Base-by-base conservation (phyloP, 2,113 vertebrate species). In the Callipepla squamata region DNA sequence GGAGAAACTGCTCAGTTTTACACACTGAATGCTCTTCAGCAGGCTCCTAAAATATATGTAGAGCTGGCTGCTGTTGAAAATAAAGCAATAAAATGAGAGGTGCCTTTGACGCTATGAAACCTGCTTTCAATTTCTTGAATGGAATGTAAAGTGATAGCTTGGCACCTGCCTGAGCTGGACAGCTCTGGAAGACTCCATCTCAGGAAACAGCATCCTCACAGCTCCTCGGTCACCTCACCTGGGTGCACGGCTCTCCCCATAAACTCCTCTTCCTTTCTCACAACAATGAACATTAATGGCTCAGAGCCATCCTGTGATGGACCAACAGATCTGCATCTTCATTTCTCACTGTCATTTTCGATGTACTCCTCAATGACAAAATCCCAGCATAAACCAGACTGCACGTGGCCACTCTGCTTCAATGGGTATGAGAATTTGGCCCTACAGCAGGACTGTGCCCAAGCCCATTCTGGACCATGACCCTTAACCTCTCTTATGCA, bases 391-490 rank as follows among this genome's bases (percentile, higher is more conserved):
- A 61, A 85, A 32, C 32, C 26, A 51, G n/a, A 36, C 13, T 50
- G 45, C 45, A 62, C 0, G 0, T 72, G 69, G 80, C 11, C 75
- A 77, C 36, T 7, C 16, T 67, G 65, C 63, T 61, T 11, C 36
- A 45, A 28, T 11, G 21, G 8, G 59, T 51, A 25, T 21, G 18
- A 40, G 65, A 45, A 6, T 34, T 5, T 23, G 53, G 26, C 40
- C 48, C 55, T 70, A 18, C 15, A 69, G 26, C 26, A 80, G 36
- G 30, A 25, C 22, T 70, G 30, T 44, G 59, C 2, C 50, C 47
- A 67, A 87, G 65, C 16, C 7, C 14, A 67, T 78, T 75, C 34
- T 3, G 2, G 13, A 26, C 9, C 48, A 40, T 0, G 0, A 11
- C 30, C 32, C 57, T 14, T 45, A 66, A 70, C 17, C 34, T 74